These are phyloP conservation scores for Hoplostethus mediterraneus DNA, from an alignment of 2,797 vertebrate genomes.

Conservation along the genomic window DNA sequence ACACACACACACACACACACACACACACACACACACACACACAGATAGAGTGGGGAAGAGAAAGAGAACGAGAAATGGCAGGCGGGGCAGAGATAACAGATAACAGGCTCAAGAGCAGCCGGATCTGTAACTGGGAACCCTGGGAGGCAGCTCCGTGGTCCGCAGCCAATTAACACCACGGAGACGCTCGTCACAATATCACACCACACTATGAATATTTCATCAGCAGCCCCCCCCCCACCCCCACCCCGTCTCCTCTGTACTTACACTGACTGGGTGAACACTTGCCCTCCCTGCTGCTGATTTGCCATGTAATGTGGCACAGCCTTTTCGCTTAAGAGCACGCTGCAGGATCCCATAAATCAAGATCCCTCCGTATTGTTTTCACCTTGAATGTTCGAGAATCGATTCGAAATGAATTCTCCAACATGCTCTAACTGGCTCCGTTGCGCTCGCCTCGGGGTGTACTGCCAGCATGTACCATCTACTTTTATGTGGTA, in stretches of 20 bases:
- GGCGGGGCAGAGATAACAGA: constrained; percentile 19
- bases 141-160: constrained; percentile 43
- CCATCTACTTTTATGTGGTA: constrained; percentile 38
- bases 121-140: constrained; percentile 52
- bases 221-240: constrained; percentile 31
- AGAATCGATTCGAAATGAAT: constrained; percentile 59
- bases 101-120: constrained; percentile 27
- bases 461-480: constrained; percentile 30
- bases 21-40: constrained; percentile 11
- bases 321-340: constrained; percentile 44
- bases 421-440: constrained; percentile 15
- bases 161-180: constrained; percentile 55
- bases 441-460: constrained; percentile 21
- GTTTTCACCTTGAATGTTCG: constrained; percentile 70
- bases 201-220: constrained; percentile 58
- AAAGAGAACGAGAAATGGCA: constrained; percentile 1
- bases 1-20: constrained; percentile 15
- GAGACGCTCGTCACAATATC: constrained; percentile 40
- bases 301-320: constrained; percentile 37
- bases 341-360: constrained; percentile 23
- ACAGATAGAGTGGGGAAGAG: constrained; percentile 27
- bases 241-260: constrained; percentile 27
- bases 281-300: constrained; percentile 39
- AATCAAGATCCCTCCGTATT: constrained; percentile 66
- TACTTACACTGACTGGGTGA: constrained; percentile 28